These are phyloP conservation scores for Pseudomyrmex sp. DNA, from an alignment of 1,140 invertebrate species.

Conservation along the genomic window DNA sequence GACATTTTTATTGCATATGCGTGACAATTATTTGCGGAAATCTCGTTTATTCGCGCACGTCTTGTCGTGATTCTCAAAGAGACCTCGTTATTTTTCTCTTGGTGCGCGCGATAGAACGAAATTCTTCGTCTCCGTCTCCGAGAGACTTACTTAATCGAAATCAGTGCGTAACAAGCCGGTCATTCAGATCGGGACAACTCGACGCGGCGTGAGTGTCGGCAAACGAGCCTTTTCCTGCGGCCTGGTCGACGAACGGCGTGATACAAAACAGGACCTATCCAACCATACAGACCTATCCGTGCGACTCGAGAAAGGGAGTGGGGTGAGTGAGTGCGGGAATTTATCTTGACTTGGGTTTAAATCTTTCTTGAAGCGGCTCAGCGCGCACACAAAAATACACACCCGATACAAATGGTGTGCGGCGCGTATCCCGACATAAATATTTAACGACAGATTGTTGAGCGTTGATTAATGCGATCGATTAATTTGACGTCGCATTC, in stretches of 20 bases:
- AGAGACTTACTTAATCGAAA: conserved; percentile 38
- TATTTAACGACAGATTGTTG: background rate
- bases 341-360: conserved; percentile 40
- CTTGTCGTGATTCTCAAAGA: background rate
- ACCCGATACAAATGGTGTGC: background rate
- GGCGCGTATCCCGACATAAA: background rate
- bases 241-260: background rate
- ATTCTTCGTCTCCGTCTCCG: conserved; percentile 5
- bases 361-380: background rate
- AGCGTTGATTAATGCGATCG: background rate
- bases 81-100: conserved; percentile 1
- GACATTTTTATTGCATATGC: background rate
- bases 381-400: conserved; percentile 24
- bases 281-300: background rate
- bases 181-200: conserved; percentile 48
- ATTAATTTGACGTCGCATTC: background rate
- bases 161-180: conserved; percentile 41
- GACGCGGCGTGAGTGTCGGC: conserved; percentile 36
- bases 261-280: conserved; percentile 55
- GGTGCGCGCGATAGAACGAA: background rate
- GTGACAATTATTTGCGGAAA: background rate
- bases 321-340: conserved; percentile 28
- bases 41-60: background rate
- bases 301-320: conserved; percentile 11
- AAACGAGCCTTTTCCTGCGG: conserved; percentile 33